Evolutionary conservation across 2,888 invertebrate species (phyloP), one percentile per base, ranked within the genome.

Genomic region (Harpalus rufipes): DNA sequence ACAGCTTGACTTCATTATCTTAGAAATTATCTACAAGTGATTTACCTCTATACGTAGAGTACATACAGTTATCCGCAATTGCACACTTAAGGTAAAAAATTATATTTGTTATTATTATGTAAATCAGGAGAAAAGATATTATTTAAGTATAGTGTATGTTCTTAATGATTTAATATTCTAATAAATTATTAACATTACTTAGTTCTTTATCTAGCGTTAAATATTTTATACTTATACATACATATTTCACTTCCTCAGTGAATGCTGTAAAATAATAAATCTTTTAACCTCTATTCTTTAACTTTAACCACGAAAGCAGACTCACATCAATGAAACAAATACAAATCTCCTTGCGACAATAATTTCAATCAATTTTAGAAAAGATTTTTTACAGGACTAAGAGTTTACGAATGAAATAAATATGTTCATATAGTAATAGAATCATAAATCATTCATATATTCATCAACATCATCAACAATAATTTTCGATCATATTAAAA

Each of bases 31-130:
- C 72, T 74, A 16, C 14, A 18, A 16, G 18, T 74, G 72, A 74
- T 74, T 74, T 74, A 72, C 72, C 14, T 39, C 8, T 16, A 72
- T 10, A 16, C n/a, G 14, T 18, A 10, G 7, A 32, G 12, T 14
- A 68, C 32, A 65, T 32, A 16, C 8, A 32, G 59, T 72, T 72
- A 74, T 44, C 72, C 44, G 68, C 68, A 74, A 74, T 8, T 74
- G 21, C 41, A 44, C 41, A 44, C 44, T 7, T 74, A 44, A 44
- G 44, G 41, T 25, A 44, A 44, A 74, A 41, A 74, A 41, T 68
- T n/a, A 32, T 68, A 68, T 68, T 74, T 74, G 44, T 74, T 74
- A 44, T 74, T 74, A 25, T 74, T 74, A 74, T 74, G 72, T 74
- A 18, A 74, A 74, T 68, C 10, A 14, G 2, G 63, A 63, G 21